Evolutionary conservation across 2,113 vertebrate species (phyloP), one percentile per base, ranked within the genome.

Genomic region (Xiphorhynchus elegans): DNA sequence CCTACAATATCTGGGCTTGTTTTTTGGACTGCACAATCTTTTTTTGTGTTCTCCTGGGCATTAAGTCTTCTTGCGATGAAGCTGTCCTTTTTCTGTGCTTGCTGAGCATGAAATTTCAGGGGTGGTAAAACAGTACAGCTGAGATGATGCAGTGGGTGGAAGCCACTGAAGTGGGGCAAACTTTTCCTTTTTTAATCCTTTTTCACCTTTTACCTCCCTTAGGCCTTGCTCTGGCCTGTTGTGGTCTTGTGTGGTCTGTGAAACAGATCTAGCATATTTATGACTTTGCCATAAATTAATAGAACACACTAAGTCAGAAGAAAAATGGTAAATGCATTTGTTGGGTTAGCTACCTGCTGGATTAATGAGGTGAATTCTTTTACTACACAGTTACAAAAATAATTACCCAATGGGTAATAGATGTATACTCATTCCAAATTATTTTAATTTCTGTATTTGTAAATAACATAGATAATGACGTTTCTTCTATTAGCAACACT

Each of bases 1-100:
- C 5, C 18, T 75, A 1, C 12, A 2, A 1, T 21, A 8, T 50
- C 35, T 15, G 9, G n/a, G 19, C 16, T 63, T 7, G 2, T 53
- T 46, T 46, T 21, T 49, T 67, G 33, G n/a, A 23, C 16, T 49
- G 58, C 14, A 39, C 11, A 50, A 8, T 47, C 23, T 11, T 75
- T 85, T 85, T 84, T 63, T 60, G 28, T 33, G 15, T 19, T 87
- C 39, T 84, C 19, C 24, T 50, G 17, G 19, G 40, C 12, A 55
- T 28, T 58, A 31, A 64, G 7, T 23, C 19, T 50, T 81, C 64
- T 33, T 58, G 26, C 89, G 40, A 33, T 11, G 24, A 79, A 87
- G 18, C 21, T n/a, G 16, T 56, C 3, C 2, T 79, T 73, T 31
- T 8, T 62, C 9, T 53, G 21, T 42, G 15, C 31, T 67, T 78